A percentile compares a stretch with the other conserved stretches of the same genome.
Conservation (phyloP, 2,888 invertebrate species). For the Mimumesa dahlbomi region DNA sequence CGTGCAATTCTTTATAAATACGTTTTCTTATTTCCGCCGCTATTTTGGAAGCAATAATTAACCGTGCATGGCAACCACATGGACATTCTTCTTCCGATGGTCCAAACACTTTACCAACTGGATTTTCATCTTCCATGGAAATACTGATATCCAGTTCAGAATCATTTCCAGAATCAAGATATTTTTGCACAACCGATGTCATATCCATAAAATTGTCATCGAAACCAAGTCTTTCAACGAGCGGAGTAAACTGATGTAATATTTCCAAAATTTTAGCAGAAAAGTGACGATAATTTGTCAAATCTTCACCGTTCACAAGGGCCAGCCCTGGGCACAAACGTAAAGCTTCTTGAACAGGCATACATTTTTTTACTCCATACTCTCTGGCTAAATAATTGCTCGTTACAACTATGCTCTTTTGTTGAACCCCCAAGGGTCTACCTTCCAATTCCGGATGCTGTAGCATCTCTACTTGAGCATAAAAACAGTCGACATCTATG, state of each 20-base stretch:
- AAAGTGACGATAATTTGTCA: slow-evolving; percentile 89
- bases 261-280: slow-evolving; percentile 89
- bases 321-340: slow-evolving; percentile 88
- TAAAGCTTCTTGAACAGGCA: slow-evolving; percentile 88
- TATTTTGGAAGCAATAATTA: slow-evolving; percentile 87
- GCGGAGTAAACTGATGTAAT: slow-evolving; percentile 86
- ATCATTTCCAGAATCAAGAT: slow-evolving; percentile 47
- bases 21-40: slow-evolving; percentile 89
- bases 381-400: slow-evolving; percentile 91
- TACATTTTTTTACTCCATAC: slow-evolving; percentile 87
- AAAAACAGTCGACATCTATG: slow-evolving; percentile 92
- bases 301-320: slow-evolving; percentile 91
- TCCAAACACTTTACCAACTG: slow-evolving; percentile 84
- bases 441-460: slow-evolving; percentile 85
- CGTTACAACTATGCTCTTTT: slow-evolving; percentile 92
- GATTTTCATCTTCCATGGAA: slow-evolving; percentile 68
- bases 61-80: slow-evolving; percentile 88
- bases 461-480: slow-evolving; percentile 92
- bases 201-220: slow-evolving; percentile 94
- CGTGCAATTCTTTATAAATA: slow-evolving; percentile 85
- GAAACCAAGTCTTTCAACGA: slow-evolving; percentile 90
- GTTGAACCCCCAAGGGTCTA: slow-evolving; percentile 90
- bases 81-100: slow-evolving; percentile 83
- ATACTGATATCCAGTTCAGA: slow-evolving; percentile 49
- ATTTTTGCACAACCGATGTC: slow-evolving; percentile 83